Conservation (phyloP, 1,140 invertebrate species). For the Hetaerina americana region DNA sequence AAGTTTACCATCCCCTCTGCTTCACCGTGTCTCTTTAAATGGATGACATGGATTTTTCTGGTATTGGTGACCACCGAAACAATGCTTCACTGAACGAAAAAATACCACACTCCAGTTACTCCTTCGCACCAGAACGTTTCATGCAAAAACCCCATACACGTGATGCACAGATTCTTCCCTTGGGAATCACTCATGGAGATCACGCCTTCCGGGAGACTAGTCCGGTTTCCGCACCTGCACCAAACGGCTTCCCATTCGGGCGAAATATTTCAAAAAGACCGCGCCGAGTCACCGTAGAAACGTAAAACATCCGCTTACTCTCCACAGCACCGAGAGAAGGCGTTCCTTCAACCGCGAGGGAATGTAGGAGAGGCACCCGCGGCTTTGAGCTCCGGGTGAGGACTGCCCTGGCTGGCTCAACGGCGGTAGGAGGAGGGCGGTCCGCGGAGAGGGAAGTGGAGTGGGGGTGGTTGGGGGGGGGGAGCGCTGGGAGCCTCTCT, state of each 20-base stretch:
- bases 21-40: too few relatives aligned
- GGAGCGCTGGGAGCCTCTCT: neutral
- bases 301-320: neutral
- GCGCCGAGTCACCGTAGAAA: neutral
- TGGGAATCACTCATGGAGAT: too few relatives aligned
- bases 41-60: too few relatives aligned
- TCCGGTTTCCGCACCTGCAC: neutral
- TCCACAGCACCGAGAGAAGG: neutral
- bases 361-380: neutral
- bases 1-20: too few relatives aligned
- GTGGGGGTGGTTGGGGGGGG: neutral
- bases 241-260: neutral
- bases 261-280: neutral
- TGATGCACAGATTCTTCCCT: too few relatives aligned
- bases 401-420: neutral
- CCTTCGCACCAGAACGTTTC: too few relatives aligned
- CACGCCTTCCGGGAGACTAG: neutral
- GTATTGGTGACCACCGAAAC: too few relatives aligned
- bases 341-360: neutral
- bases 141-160: too few relatives aligned
- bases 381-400: neutral
- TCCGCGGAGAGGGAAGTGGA: neutral
- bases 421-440: neutral
- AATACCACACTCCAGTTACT: too few relatives aligned
- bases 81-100: too few relatives aligned